Base-by-base conservation (phyloP, 2,888 invertebrate species). In the Exocentrus adspersus region DNA sequence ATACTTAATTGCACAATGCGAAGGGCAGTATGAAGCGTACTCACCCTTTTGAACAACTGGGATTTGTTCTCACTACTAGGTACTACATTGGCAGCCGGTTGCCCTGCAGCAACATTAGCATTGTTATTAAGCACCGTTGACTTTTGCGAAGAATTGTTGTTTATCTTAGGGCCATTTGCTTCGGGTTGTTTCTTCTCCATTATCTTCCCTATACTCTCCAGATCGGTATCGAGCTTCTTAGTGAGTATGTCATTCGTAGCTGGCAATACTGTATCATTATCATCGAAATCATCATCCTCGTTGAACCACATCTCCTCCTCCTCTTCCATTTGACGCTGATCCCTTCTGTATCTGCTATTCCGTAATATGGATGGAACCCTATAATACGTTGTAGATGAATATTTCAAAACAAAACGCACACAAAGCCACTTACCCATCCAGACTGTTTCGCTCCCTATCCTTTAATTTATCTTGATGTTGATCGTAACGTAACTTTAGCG, bases 301-400 rank as follows among this genome's bases (percentile, higher is more conserved):
- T 97, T 96, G 84, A 98, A 98, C 97, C 97, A 98, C 90, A 97
- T 94, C 84, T 98, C 98, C 80, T 98, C 98, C 76, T 98, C 98
- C 79, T 98, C 97, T 71, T 98, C 98, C 77, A 97, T 88, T 81
- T 95, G 93, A 60, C 97, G 88, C 74, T 95, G 94, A 84, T 98
- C 97, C 68, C 97, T 89, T 68, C 97, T 87, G 84, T 93, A 97
- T 72, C 97, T 89, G 79, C 86, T 87, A 73, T 87, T 89, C 70
- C 94, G 88, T 72, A 96, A 85, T 77, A 95, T 90, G 62, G 95
- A 92, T 59, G 92, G 92, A 53, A 92, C 91, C 73, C 92, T 92
- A 66, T 56, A 72, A 68, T 42, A 65, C 37, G 14, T 37, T 37
- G 10, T 14, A 37, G 12, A n/a, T 37, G 6, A 37, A 37, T 37